Conservation (phyloP, 2,113 vertebrate species). For the Poeciliopsis retropinna region DNA sequence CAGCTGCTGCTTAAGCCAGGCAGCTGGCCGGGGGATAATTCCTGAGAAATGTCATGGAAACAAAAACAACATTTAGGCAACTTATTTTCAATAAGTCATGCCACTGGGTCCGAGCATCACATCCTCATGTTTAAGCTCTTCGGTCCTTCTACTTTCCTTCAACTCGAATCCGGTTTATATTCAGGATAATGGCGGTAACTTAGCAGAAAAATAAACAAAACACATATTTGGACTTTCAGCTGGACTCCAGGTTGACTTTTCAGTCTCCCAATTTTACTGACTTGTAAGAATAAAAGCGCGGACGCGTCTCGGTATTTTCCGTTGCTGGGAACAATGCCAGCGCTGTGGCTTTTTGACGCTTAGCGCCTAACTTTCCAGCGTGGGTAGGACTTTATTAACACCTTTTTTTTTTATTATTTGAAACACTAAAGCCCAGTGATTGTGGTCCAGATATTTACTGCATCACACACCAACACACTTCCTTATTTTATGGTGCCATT, state of each 20-base stretch:
- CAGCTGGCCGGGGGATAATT: conserved; percentile 28
- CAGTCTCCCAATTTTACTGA: no score
- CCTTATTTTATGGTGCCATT: background rate
- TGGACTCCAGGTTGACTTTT: no score
- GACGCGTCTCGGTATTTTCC: no score
- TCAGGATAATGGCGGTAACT: background rate
- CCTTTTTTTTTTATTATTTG: no score
- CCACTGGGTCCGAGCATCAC: background rate
- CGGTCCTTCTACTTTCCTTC: background rate
- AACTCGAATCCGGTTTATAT: background rate
- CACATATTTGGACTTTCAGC: no score
- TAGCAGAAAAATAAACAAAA: background rate
- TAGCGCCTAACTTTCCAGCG: no score
- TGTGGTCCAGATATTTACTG: background rate
- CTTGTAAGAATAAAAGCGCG: no score
- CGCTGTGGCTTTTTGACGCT: no score
- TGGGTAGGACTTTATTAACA: no score
- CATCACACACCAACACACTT: background rate
- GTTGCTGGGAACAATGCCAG: no score
- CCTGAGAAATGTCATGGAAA: conserved; percentile 59
- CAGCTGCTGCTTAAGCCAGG: conserved; percentile 33
- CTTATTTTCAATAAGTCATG: background rate
- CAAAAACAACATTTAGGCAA: conserved; percentile 53
- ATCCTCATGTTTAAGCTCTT: background rate
- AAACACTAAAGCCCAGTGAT: background rate